Base-by-base conservation (phyloP, 2,888 invertebrate genomes). In the Habroteleia sp. region DNA sequence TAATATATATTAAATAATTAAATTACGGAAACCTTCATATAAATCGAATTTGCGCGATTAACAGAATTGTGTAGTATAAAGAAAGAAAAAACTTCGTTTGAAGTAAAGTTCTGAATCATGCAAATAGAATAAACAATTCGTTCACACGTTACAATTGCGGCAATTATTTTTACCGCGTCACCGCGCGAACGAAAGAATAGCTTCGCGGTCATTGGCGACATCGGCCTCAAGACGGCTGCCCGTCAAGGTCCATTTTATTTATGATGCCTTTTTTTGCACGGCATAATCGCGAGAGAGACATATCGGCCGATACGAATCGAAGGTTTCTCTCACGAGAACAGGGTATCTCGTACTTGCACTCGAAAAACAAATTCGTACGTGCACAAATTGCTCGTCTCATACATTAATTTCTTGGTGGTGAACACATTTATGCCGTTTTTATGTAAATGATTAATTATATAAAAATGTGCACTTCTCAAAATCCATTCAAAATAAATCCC, bases 191-290 rank as follows among this genome's bases (percentile, higher is more conserved):
- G 27, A 54, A 44, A 66, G 62, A 54, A 73, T 48, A 46, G 48
- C 74, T 68, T 69, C 69, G 74, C 74, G 74, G 74, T 69, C 74
- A 69, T 74, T 69, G 74, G 63, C 74, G 74, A 74, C 74, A 74
- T 62, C 56, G 63, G 56, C 74, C 69, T 74, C 58, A 74, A 68
- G 69, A 74, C 63, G 50, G 56, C 42, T 56, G 39, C 58, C 44
- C 74, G 58, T 69, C 74, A 74, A 74, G 74, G 74, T 39, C 63
- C 69, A 44, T 58, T 56, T 69, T 74, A 74, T 74, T 74, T 74
- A 74, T 56, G 68, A 62, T 29, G 25, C 63, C 33, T 42, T 60
- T 74, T 74, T 74, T 74, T 74, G 56, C 69, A 7, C 29, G 10
- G 48, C 17, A 54, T 44, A 52, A 50, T 48, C 44, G 58, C 68